A percentile compares a stretch with the other conserved stretches of the same genome.
These are phyloP conservation scores for Caenorhabditis remanei DNA, from an alignment of 1,140 invertebrate genomes.

Conservation along the genomic window DNA sequence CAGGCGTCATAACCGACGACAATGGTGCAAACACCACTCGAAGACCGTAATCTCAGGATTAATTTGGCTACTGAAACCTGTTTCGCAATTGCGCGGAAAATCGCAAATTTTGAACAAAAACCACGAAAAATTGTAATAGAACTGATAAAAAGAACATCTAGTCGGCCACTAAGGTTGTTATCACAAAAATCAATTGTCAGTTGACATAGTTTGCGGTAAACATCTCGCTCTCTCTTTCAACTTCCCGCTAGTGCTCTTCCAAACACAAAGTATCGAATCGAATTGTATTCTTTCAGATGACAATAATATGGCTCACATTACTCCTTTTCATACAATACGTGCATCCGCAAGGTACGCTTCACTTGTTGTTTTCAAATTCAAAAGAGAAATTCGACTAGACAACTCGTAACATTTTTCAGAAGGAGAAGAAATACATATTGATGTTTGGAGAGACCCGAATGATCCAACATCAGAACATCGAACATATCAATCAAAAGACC, in stretches of 20 bases:
- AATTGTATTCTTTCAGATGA: constrained; percentile 10
- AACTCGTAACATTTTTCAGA: background rate
- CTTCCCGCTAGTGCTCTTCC: background rate
- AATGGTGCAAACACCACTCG: background rate
- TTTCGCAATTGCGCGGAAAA: constrained; percentile 10
- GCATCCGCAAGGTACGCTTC: background rate
- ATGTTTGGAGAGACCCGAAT: constrained; percentile 23
- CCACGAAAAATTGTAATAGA: background rate
- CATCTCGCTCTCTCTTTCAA: constrained; percentile 8
- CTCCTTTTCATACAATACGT: background rate
- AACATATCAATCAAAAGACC: background rate
- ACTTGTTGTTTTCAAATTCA: background rate
- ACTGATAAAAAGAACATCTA: background rate
- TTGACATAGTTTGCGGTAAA: background rate
- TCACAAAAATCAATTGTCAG: constrained; percentile 11
- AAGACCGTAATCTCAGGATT: background rate
- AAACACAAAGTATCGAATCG: background rate
- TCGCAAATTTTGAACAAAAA: background rate
- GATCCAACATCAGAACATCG: background rate
- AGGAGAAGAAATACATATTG: background rate
- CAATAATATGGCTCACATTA: constrained; percentile 3
- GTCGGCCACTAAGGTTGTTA: background rate
- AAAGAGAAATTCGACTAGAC: background rate
- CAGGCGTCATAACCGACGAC: constrained; percentile 1
- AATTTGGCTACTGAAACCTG: background rate